phyloP scores from a whole-genome alignment of 2,113 vertebrate species.

The Channa maculata region DNA sequence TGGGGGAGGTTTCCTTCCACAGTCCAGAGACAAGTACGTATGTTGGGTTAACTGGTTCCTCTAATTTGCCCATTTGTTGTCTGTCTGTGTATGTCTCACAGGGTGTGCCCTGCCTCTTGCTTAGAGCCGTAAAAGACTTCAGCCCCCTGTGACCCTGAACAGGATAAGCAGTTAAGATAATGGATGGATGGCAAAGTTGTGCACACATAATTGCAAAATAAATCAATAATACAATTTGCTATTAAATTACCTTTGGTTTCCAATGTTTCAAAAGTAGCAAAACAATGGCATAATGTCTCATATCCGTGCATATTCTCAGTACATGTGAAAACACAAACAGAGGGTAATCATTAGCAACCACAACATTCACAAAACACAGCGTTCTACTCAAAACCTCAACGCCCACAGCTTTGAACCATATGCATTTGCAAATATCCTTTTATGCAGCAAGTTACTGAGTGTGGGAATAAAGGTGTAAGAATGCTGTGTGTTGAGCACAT shows the following conservation, averaged over 20 bases:
- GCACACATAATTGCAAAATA: not conserved
- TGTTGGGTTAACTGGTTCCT: too few relatives aligned
- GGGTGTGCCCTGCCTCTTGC: too few relatives aligned
- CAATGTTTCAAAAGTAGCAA: not conserved
- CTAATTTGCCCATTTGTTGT: too few relatives aligned
- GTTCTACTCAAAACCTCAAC: conserved; percentile 11
- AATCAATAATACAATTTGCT: not conserved
- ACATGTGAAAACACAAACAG: not conserved
- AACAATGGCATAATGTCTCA: not conserved
- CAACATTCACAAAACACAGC: not conserved
- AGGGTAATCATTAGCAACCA: conserved; percentile 6
- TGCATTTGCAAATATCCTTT: conserved; percentile 21
- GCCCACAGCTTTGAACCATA: conserved; percentile 17
- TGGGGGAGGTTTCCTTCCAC: too few relatives aligned
- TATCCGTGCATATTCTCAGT: not conserved
- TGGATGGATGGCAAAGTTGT: too few relatives aligned
- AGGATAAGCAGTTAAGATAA: too few relatives aligned
- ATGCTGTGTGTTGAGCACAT: not conserved
- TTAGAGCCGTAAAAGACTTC: too few relatives aligned
- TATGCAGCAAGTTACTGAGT: not conserved
- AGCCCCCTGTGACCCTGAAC: too few relatives aligned
- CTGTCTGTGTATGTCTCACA: too few relatives aligned
- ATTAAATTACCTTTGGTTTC: not conserved
- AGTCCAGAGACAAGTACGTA: too few relatives aligned
- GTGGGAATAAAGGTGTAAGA: not conserved